Percentiles rank a stretch among this genome's conserved stretches.
phyloP scores from a whole-genome alignment of 2,888 invertebrate genomes.

The Caenorhabditis zanzibari region DNA sequence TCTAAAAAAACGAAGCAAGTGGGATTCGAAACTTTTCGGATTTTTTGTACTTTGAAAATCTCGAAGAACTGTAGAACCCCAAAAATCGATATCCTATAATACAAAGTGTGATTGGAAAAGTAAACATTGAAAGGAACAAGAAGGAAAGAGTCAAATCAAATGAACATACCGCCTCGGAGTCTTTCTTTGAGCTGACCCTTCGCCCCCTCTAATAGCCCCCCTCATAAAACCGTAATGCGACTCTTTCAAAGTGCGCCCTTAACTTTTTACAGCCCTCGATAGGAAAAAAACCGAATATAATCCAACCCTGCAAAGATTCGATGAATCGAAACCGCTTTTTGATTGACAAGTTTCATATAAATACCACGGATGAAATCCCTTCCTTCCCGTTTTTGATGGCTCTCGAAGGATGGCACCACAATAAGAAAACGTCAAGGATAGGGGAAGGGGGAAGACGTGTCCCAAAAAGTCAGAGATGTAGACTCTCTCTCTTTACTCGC shows the following conservation, averaged over 20 bases:
- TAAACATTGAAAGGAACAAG: neutral
- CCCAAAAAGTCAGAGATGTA: conserved; percentile 30
- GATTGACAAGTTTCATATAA: conserved; percentile 42
- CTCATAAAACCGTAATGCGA: conserved; percentile 53
- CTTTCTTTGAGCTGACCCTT: conserved; percentile 1
- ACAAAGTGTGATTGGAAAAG: neutral
- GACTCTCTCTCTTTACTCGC: neutral
- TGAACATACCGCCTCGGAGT: neutral
- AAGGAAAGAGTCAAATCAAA: neutral
- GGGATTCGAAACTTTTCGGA: neutral
- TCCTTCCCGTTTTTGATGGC: conserved; percentile 9
- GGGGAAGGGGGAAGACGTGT: conserved; percentile 2
- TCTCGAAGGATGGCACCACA: conserved; percentile 16
- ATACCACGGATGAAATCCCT: neutral
- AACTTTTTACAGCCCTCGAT: conserved; percentile 17
- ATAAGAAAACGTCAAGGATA: conserved; percentile 29
- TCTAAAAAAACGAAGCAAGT: no score
- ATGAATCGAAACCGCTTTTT: neutral
- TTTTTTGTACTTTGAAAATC: no score
- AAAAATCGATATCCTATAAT: neutral
- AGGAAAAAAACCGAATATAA: no score
- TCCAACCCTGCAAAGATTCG: no score
- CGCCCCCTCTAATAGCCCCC: neutral
- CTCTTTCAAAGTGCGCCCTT: conserved; percentile 1
- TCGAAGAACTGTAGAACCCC: neutral